Evolutionary conservation across 2,113 vertebrate genomes (phyloP), one percentile per base, ranked within the genome.

Genomic region (Petrocephalus zakoni): DNA sequence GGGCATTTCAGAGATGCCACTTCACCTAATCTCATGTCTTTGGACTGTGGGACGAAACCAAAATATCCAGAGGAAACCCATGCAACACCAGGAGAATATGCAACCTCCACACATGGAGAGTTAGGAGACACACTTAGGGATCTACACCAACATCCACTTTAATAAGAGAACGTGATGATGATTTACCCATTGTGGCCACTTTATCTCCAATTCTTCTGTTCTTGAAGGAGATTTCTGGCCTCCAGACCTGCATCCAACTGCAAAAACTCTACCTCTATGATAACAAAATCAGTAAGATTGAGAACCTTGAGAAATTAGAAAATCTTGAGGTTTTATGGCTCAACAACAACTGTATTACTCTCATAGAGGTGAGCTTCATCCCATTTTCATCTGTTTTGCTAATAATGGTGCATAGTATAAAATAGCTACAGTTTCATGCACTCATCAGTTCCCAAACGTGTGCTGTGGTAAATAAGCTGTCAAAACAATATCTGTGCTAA

Each of bases 191-290:
- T 75, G n/a, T 5, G 64, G 25, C 5, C 22, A 49, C 87, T 55
- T 51, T 37, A 49, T 21, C 87, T n/a, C 82, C 37, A 46, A 5
- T 87, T 92, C 29, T 61, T 89, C 25, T 84, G 29, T 85, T 68
- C n/a, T 91, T 90, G 7, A 22, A 97, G 96, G 96, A 94, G 90
- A 97, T 96, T 90, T 92, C 91, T 89, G 95, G 94, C 88, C 94
- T 97, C 81, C 90, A 96, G 61, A 92, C 94, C 82, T 96, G 95
- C 91, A 88, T 64, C 53, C 89, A 95, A 91, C 92, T 97, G 87
- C 91, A 96, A 93, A 98, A 96, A 89, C 89, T 97, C 29, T 96
- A 94, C 92, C 95, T 96, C 46, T 97, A 97, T 93, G 95, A 95
- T 89, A 98, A 95, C 93, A 92, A 94, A 89, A 97, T 97, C 91